A percentile compares a stretch with the other conserved stretches of the same genome.
Conservation (phyloP, 1,140 invertebrate genomes). For the Papilio glaucus region DNA sequence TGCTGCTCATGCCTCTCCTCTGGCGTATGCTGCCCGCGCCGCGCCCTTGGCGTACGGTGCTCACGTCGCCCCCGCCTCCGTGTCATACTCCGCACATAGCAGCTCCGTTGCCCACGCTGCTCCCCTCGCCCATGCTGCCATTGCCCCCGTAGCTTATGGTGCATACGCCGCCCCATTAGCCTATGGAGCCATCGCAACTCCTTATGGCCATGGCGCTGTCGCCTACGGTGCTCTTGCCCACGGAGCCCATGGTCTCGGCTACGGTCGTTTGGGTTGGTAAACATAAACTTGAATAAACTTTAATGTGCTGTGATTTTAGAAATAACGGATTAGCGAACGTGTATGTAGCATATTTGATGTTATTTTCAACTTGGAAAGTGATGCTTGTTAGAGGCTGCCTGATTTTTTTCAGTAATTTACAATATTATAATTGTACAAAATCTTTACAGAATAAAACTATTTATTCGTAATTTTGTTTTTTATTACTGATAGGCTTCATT, state of each 20-base stretch:
- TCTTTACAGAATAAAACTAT: conserved; percentile 20
- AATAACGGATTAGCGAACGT: conserved; percentile 12
- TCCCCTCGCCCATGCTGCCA: conserved; percentile 40
- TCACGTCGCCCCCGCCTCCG: conserved; percentile 49
- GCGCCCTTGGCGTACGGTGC: conserved; percentile 32
- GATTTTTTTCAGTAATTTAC: conserved; percentile 10
- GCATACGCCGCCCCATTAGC: conserved; percentile 34
- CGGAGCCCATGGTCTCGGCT: conserved; percentile 30
- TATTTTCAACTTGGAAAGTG: not conserved
- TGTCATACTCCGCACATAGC: conserved; percentile 46
- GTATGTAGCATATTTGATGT: not conserved
- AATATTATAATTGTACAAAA: conserved; percentile 23
- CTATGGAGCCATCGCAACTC: conserved; percentile 45
- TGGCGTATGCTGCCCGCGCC: conserved; percentile 41
- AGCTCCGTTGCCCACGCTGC: conserved; percentile 42
- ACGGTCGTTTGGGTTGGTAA: conserved; percentile 41
- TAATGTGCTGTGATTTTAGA: conserved; percentile 37
- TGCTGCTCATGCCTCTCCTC: conserved; percentile 41
- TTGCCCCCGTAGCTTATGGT: conserved; percentile 36
- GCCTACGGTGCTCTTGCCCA: conserved; percentile 33
- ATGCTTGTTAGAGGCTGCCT: conserved; percentile 13
- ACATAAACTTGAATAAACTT: conserved; percentile 9
- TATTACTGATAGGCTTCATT: not conserved
- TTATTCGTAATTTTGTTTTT: conserved; percentile 17
- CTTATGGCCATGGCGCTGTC: conserved; percentile 49